A percentile compares a stretch with the other conserved stretches of the same genome.
These are phyloP conservation scores for Microctonus hyperodae DNA, from an alignment of 2,888 invertebrate species.

Conservation along the genomic window DNA sequence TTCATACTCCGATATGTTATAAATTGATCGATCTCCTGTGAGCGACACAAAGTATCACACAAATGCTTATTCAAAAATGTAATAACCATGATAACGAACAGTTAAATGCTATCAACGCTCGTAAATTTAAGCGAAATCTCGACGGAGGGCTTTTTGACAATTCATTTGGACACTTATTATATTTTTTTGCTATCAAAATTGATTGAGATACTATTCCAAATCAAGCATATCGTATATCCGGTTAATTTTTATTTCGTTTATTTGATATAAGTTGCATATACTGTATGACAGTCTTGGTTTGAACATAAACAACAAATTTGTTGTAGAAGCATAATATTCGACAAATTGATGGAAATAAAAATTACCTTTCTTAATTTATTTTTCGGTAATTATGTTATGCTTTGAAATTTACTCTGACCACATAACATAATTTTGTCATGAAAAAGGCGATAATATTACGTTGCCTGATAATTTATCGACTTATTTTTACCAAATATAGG, in stretches of 20 bases:
- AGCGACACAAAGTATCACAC: background rate
- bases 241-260: background rate
- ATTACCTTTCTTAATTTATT: no score
- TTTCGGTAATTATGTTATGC: conserved; percentile 34
- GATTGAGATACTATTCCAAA: conserved; percentile 36
- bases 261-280: conserved; percentile 8
- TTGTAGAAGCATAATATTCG: conserved; percentile 29
- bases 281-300: conserved; percentile 40
- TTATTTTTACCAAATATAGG: background rate
- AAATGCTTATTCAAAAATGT: background rate
- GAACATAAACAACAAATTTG: conserved; percentile 17
- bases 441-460: background rate
- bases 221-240: conserved; percentile 35
- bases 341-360: conserved; percentile 33
- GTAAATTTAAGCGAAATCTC: conserved; percentile 28
- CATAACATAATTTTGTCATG: conserved; percentile 7
- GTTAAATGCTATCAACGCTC: background rate
- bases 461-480: background rate
- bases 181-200: conserved; percentile 31
- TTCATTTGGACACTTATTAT: conserved; percentile 32
- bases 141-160: conserved; percentile 27
- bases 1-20: conserved; percentile 45
- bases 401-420: conserved; percentile 29
- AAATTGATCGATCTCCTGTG: conserved; percentile 38
- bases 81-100: background rate